Percentiles rank a stretch among this genome's conserved stretches.
Evolutionary conservation across 2,797 vertebrate genomes (phyloP).

Genomic region (Periophthalmus magnuspinnatus): DNA sequence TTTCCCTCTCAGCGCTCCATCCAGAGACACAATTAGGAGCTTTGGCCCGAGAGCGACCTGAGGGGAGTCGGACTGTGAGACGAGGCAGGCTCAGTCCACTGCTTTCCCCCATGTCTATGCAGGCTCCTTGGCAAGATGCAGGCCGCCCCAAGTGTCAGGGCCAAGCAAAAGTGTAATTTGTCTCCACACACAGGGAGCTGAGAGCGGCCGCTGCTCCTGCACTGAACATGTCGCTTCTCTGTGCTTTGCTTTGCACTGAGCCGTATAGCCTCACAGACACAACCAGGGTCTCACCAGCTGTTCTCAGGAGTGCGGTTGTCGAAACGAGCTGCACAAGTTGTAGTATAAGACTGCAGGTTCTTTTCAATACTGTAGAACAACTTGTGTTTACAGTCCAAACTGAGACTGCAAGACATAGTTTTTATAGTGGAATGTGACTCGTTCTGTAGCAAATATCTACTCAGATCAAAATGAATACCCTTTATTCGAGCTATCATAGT

Average conservation of each 20-base stretch:
- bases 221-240: constrained; percentile 64
- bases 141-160: constrained; percentile 68
- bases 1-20: constrained; percentile 54
- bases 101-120: constrained; percentile 60
- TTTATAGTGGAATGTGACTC: neutral
- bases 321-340: constrained; percentile 34
- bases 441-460: neutral
- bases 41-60: constrained; percentile 55
- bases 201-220: constrained; percentile 43
- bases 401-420: neutral
- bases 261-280: constrained; percentile 54
- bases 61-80: constrained; percentile 58
- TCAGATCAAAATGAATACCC: neutral
- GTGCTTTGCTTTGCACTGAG: constrained; percentile 69
- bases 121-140: constrained; percentile 69
- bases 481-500: neutral
- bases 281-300: constrained; percentile 55
- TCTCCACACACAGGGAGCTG: constrained; percentile 71
- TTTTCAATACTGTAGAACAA: constrained; percentile 36
- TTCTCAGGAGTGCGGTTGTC: constrained; percentile 60
- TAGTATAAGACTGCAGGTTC: constrained; percentile 28
- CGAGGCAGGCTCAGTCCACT: constrained; percentile 63
- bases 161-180: constrained; percentile 69
- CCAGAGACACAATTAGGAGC: constrained; percentile 71
- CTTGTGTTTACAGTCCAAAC: constrained; percentile 10